Base-by-base conservation (phyloP, 2,113 vertebrate genomes). In the Rissa tridactyla region DNA sequence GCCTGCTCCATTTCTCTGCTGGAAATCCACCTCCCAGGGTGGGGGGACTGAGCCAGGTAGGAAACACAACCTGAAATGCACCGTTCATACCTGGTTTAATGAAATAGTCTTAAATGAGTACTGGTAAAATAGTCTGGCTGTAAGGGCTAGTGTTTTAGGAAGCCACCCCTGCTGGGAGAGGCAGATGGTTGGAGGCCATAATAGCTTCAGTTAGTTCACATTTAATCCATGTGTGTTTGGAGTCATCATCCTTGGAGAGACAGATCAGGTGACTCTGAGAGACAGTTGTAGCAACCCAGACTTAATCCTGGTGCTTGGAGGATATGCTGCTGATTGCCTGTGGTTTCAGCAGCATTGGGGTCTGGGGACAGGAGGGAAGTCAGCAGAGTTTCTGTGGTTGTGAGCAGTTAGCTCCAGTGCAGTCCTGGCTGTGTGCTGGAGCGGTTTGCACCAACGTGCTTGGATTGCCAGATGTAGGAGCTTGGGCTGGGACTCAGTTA, bases 121-220 rank as follows among this genome's bases (percentile, higher is more conserved):
- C 25, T 34, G 60, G 78, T 94, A 68, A 94, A 92, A 89, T 84
- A 75, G 54, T 60, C n/a, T 23, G 80, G 19, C 65, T 82, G 29
- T 47, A 83, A 84, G 72, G 77, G 60, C 42, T 75, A 44, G 64
- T 86, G 94, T 83, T 88, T 70, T 38, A 83, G 88, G 88, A 92
- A 96, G 83, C 77, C 71, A 0, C 34, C 44, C 88, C 94, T 92
- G 88, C 95, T 91, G 89, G 80, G 91, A 95, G 77, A 86, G 89
- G 96, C 95, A 97, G 96, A 96, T 95, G 95, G 94, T 95, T 96
- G 93, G 86, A 86, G 93, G 83, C 92, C 77, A 26, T 94, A 89
- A 84, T 73, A 96, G 93, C 77, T 95, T 88, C 91, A 70, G 88
- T 61, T 66, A 61, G 82, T 95, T 91, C 94, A 62, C 81, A 71